These are phyloP conservation scores for Butorides virescens DNA, from an alignment of 2,113 vertebrate species.

Conservation along the genomic window DNA sequence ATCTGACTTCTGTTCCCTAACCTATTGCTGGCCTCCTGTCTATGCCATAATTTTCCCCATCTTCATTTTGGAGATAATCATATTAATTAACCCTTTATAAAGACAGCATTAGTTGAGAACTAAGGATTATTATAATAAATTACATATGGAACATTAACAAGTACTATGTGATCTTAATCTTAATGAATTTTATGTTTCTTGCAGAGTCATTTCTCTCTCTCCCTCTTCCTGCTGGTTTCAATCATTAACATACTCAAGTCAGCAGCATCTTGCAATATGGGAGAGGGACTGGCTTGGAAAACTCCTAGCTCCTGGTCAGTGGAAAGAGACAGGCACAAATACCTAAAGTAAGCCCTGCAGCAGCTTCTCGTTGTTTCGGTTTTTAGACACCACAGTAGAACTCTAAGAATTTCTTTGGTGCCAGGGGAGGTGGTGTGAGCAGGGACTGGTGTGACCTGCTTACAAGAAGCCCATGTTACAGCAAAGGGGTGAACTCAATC, in stretches of 20 bases:
- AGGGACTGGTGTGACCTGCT: rapidly evolving
- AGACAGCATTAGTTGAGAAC: neutral
- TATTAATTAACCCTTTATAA: neutral
- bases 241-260: neutral
- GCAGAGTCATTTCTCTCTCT: neutral
- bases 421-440: neutral
- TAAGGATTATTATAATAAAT: neutral
- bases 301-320: neutral
- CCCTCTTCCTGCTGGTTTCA: neutral
- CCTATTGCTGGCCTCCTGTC: neutral
- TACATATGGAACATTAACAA: neutral
- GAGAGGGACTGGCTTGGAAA: neutral
- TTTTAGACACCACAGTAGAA: neutral
- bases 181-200: neutral
- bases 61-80: neutral
- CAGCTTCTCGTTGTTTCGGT: neutral
- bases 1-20: neutral
- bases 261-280: neutral
- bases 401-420: neutral
- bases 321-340: neutral
- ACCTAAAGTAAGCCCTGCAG: neutral
- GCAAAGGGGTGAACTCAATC: neutral
- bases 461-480: neutral
- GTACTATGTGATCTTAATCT: neutral
- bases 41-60: neutral